These are phyloP conservation scores for Graphium colonna DNA, from an alignment of 2,888 invertebrate species.

Conservation along the genomic window DNA sequence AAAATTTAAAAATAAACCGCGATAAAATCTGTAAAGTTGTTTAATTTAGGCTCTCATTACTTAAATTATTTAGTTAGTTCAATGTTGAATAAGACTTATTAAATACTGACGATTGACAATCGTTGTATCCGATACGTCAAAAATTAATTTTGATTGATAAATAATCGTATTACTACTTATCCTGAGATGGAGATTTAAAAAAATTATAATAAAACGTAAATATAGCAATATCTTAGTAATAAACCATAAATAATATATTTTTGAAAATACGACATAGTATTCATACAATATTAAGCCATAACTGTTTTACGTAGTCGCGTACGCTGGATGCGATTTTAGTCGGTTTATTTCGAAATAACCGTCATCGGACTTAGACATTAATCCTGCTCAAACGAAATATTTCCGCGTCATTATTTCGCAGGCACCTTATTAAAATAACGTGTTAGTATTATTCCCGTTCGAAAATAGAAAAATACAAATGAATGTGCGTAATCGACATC, in stretches of 20 bases:
- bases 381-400: conserved; percentile 45
- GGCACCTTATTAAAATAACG: conserved; percentile 52
- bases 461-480: conserved; percentile 54
- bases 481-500: conserved; percentile 67
- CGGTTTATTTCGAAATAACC: conserved; percentile 16
- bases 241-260: too few relatives aligned
- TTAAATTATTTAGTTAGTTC: too few relatives aligned
- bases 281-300: conserved; percentile 10
- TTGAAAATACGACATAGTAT: too few relatives aligned
- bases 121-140: conserved; percentile 47
- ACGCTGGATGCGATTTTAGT: background rate
- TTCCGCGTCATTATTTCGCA: conserved; percentile 39
- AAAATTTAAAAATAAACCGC: too few relatives aligned
- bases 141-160: conserved; percentile 7
- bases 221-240: too few relatives aligned
- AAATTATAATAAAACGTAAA: too few relatives aligned
- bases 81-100: too few relatives aligned
- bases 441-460: conserved; percentile 44
- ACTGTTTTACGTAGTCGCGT: background rate
- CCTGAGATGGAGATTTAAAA: too few relatives aligned
- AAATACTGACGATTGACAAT: conserved; percentile 26
- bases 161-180: background rate
- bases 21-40: too few relatives aligned
- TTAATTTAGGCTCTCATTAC: too few relatives aligned
- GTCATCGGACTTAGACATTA: conserved; percentile 33